Percentiles rank a stretch among this genome's conserved stretches.
Evolutionary conservation across 2,888 invertebrate species (phyloP).

Genomic region (Caenorhabditis sp.): DNA sequence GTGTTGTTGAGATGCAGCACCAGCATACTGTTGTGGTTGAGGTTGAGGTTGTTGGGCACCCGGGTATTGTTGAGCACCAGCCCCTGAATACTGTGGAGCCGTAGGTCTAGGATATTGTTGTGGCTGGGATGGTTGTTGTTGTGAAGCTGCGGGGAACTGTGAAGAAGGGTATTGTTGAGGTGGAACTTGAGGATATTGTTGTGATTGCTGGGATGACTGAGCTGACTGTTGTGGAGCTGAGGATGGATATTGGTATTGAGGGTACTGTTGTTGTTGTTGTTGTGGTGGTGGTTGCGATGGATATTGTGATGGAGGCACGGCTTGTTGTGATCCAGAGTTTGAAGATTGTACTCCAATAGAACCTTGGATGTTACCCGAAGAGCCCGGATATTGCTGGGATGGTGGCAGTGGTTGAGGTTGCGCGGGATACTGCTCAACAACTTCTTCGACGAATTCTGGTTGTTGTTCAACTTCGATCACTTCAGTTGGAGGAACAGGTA

Average conservation of each 20-base stretch:
- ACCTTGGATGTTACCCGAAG: too few relatives aligned
- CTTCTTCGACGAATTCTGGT: slow-evolving; percentile 8
- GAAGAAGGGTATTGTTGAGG: slow-evolving; percentile 1
- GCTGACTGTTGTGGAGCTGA: background rate
- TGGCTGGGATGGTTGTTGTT: background rate
- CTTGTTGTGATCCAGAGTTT: too few relatives aligned
- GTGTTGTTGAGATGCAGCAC: too few relatives aligned
- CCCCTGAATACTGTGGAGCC: background rate
- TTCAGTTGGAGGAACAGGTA: slow-evolving; percentile 27
- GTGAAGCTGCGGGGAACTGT: background rate
- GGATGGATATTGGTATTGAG: background rate
- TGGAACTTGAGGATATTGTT: background rate
- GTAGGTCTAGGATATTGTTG: background rate
- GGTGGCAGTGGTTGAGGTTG: slow-evolving; percentile 2
- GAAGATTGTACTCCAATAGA: too few relatives aligned
- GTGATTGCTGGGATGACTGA: background rate
- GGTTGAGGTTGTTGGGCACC: slow-evolving; percentile 1
- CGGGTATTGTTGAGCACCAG: slow-evolving; percentile 1
- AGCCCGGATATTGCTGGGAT: slow-evolving; percentile 6
- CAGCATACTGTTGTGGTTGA: background rate
- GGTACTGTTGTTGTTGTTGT: slow-evolving; percentile 4
- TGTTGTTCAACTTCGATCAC: background rate
- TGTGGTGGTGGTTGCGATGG: background rate
- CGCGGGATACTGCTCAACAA: slow-evolving; percentile 3
- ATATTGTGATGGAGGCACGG: too few relatives aligned